Evolutionary conservation across 2,113 vertebrate genomes (phyloP), one percentile per base, ranked within the genome.

Genomic region (Butorides virescens): DNA sequence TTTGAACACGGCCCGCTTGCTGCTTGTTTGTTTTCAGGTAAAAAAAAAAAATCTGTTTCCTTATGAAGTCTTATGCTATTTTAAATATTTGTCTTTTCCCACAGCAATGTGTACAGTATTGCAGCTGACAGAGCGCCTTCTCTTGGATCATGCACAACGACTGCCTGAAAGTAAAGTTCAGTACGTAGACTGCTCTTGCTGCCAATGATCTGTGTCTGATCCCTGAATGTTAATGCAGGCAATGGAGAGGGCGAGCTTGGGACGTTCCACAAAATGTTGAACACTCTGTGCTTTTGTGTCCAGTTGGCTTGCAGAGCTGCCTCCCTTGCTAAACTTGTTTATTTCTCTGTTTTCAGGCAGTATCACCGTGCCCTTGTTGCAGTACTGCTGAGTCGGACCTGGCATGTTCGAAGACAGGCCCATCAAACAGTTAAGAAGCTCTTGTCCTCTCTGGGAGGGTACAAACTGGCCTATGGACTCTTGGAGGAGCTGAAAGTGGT

Each of bases 371-470:
- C 98, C 70, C 97, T 98, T 2, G 97, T 99, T 61, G 98, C 98
- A 0, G 98, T 99, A 52, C 97, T 99, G 85, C 96, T 99, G 94
- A 99, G 98, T 86, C 98, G 99, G 13, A 98, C 97, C 74, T 99
- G 99, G 99, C 97, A 97, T 0, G 99, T 99, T 85, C 98, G 99
- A 37, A 99, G 98, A 72, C 98, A 98, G 61, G 99, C 99, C 11
- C 99, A 99, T 82, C 99, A 99, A 92, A 98, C 98, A 0, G 97
- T 99, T 32, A 99, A 96, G 93, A 99, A 99, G 96, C 98, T 99
- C 82, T 93, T 99, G 65, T 98, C 98, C 32, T 99, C 99, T 22
- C 97, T 99, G 27, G 99, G 99, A 15, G 99, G 99, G 47, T 98
- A 98, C 70, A 98, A 95, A 78, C 97, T 99, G 63, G 99, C 99